These are phyloP conservation scores for Mesocentrotus franciscanus DNA, from an alignment of 53 echinoderm and acorn worm species.

Conservation along the genomic window DNA sequence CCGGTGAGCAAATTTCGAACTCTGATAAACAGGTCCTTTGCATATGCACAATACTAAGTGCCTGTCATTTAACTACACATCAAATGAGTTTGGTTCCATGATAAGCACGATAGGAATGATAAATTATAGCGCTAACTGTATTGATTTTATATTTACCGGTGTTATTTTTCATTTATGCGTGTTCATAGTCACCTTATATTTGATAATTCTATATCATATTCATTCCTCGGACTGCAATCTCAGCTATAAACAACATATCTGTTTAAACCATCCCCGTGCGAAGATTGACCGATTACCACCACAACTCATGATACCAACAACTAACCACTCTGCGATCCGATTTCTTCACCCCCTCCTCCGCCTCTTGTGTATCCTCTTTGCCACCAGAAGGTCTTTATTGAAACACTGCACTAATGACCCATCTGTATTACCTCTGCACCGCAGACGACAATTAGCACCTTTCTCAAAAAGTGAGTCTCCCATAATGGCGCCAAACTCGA, in stretches of 20 bases:
- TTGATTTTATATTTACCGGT: not conserved
- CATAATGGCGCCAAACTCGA: slow-evolving; percentile 36
- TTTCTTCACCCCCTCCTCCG: not conserved
- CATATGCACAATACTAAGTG: not conserved
- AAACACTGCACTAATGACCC: not conserved
- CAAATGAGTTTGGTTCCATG: not conserved
- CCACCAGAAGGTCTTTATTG: slow-evolving; percentile 37
- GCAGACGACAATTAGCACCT: slow-evolving; percentile 57
- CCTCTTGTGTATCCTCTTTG: not conserved
- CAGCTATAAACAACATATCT: not conserved
- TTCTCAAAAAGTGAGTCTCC: not conserved
- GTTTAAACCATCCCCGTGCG: not conserved
- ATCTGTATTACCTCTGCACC: slow-evolving; percentile 26
- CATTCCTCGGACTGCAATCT: not conserved
- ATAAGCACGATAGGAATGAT: not conserved
- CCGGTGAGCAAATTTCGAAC: not conserved
- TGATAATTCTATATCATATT: not conserved
- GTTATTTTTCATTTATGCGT: not conserved
- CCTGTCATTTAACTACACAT: not conserved
- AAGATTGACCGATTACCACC: not conserved
- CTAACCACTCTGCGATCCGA: not conserved
- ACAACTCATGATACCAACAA: not conserved
- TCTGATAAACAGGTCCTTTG: not conserved
- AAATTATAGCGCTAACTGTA: not conserved
- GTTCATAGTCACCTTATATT: not conserved